A percentile compares a stretch with the other conserved stretches of the same genome.
Conservation (phyloP, 2,113 vertebrate species). For the Chelonoidis abingdonii region DNA sequence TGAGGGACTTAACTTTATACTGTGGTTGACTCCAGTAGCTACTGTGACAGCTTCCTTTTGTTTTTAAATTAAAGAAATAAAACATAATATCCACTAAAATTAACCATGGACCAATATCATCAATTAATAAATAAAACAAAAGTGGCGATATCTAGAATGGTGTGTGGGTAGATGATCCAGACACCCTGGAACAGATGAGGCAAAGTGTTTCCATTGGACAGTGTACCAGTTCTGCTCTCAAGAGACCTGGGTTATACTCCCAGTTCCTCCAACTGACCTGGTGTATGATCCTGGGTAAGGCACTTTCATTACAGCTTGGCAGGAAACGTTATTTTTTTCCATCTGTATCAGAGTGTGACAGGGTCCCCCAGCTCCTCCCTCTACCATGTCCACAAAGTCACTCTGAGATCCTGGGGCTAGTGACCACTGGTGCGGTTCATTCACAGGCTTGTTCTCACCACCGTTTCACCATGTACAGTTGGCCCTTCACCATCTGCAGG, state of each 20-base stretch:
- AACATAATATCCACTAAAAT: background rate
- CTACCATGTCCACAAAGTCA: no score
- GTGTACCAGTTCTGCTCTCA: background rate
- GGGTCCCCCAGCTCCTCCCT: no score
- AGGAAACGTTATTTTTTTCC: background rate
- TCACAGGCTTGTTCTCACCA: no score
- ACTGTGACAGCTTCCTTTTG: background rate
- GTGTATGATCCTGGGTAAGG: background rate
- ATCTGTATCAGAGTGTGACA: no score
- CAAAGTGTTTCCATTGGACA: background rate
- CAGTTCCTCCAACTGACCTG: background rate
- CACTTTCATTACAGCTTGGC: background rate
- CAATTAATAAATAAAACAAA: background rate
- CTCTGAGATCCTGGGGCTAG: no score
- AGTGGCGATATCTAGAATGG: background rate
- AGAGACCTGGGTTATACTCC: background rate
- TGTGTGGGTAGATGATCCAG: background rate
- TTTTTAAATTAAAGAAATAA: background rate
- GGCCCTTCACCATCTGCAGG: no score
- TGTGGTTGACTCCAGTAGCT: background rate
- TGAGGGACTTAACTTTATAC: fast-evolving
- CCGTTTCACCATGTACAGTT: no score
- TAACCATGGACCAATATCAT: background rate
- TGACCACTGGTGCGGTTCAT: no score
- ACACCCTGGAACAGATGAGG: background rate